Evolutionary conservation across 2,888 invertebrate species (phyloP), one percentile per base, ranked within the genome.

Genomic region (Carterocephalus palaemon): DNA sequence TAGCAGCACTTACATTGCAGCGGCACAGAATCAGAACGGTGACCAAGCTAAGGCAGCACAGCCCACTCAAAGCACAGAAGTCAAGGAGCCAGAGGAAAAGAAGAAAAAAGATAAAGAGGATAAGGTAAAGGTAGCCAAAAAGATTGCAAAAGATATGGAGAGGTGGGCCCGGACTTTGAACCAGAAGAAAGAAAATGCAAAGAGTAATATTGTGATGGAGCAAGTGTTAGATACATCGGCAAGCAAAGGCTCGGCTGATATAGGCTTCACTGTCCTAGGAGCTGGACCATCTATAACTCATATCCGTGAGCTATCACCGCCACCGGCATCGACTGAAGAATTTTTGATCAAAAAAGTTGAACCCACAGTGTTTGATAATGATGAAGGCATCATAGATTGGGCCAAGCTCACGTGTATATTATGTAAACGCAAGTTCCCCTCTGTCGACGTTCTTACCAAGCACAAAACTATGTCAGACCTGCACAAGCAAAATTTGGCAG

Each of bases 101-200:
- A 92, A 91, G 74, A 94, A 93, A 71, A 91, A 90, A 57, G 92
- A 90, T 31, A 95, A 95, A 60, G 95, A 94, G 49, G 97, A 97
- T 61, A 97, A 98, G 84, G 97, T 97, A 0, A 98, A 98, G 82
- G 96, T 97, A 6, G 98, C 98, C 3, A 98, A 98, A 72, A 97
- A 97, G 76, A 98, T 98, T 57, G 98, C 98, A 0, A 98, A 98
- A 84, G 93, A 90, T 56, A 90, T 90, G 90, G 90, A 90, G 52
- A 77, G 90, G 42, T 99, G 99, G 99, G 99, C 99, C 0, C 96
- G 98, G 62, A 96, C 96, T 6, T 84, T 98, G 53, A 99, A 99
- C 73, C 98, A 98, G 73, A 97, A 97, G 82, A 98, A 98, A 72
- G 95, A 96, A 76, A 83, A 80, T 60, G 85, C 86, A 34, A 70